Evolutionary conservation across 2,888 invertebrate genomes (phyloP), one percentile per base, ranked within the genome.

Genomic region (Tenthredo notha): DNA sequence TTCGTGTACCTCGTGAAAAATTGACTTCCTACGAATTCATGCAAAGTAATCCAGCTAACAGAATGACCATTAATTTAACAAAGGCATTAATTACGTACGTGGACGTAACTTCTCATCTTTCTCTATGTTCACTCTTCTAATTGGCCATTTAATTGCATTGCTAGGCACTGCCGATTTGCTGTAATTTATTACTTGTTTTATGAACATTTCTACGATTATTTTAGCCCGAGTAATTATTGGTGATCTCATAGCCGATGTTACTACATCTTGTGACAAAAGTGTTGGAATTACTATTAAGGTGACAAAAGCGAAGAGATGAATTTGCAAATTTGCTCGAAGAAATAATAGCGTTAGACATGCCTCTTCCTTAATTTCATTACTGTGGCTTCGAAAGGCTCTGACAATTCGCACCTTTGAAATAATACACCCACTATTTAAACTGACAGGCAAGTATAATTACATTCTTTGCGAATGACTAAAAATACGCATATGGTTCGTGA

Each of bases 101-200:
- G 61, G 72, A 18, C 12, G 43, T 74, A 21, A 74, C 9, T 74
- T 21, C 29, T 9, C 5, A 74, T 74, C n/a, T 25, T 74, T 21
- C 10, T 21, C 10, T 21, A 43, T 43, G 33, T 67, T 33, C 7
- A 33, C 33, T 40, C 21, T 43, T 9, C 10, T 74, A 74, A 74
- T 40, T 21, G 50, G 15, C 3, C 54, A 54, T 77, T 7, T 54
- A 54, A 77, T 77, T 50, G 54, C n/a, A 77, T 50, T 77, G 54
- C 12, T 54, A 47, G 47, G 47, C 12, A 29, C 15, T 12, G 50
- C 29, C 50, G 54, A 77, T 29, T 77, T 33, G 18, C 7, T 40
- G 29, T 77, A 25, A 77, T 54, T 77, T 77, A 54, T 77, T 47
- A 47, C 77, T 33, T n/a, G 50, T 77, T 77, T 54, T 25, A 77